Percentiles rank a stretch among this genome's conserved stretches.
Conservation (phyloP, 2,888 invertebrate species). For the Troides oblongomaculatus region DNA sequence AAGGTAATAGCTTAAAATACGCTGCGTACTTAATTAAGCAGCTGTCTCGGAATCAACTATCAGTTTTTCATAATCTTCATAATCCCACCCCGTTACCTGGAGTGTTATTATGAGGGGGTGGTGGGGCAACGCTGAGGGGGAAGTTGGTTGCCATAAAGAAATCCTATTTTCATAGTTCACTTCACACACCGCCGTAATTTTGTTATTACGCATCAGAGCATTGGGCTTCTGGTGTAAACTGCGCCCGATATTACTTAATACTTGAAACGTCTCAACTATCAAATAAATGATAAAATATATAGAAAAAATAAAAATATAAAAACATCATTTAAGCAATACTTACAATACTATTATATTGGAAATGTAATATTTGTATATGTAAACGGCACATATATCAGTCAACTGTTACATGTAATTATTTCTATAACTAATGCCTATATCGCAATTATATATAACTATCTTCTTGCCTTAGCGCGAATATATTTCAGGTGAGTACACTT, state of each 20-base stretch:
- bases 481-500: too few species aligned
- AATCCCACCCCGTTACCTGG: slow-evolving; percentile 64
- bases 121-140: slow-evolving; percentile 32
- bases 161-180: slow-evolving; percentile 80
- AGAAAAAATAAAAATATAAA: too few species aligned
- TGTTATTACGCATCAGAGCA: slow-evolving; percentile 70
- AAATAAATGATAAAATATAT: too few species aligned
- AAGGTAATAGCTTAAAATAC: slow-evolving; percentile 10
- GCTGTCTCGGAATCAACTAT: slow-evolving; percentile 45
- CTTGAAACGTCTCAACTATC: slow-evolving; percentile 35
- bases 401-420: too few species aligned
- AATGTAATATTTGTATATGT: too few species aligned
- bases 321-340: too few species aligned
- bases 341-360: too few species aligned
- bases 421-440: too few species aligned
- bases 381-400: too few species aligned
- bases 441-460: too few species aligned
- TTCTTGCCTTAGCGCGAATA: too few species aligned
- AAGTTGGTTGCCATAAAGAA: slow-evolving; percentile 56
- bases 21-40: slow-evolving; percentile 31
- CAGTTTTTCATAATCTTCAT: slow-evolving; percentile 68
- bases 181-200: slow-evolving; percentile 73
- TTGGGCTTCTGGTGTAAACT: slow-evolving; percentile 64
- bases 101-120: slow-evolving; percentile 39
- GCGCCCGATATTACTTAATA: slow-evolving; percentile 48